Base-by-base conservation (phyloP, 2,113 vertebrate genomes). In the Rhombomys opimus region DNA sequence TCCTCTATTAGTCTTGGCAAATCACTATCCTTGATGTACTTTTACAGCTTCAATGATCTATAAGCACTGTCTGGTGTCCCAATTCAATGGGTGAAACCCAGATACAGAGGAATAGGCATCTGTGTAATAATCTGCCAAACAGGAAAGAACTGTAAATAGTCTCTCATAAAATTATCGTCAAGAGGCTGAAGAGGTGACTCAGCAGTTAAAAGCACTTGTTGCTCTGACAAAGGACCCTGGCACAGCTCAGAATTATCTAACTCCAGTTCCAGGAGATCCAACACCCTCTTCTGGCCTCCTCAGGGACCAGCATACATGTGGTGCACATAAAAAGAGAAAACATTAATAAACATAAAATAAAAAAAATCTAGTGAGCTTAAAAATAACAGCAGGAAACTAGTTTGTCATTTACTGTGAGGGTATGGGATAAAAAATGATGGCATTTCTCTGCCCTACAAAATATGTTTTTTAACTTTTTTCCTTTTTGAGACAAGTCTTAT, bases 371-470 rank as follows among this genome's bases (percentile, higher is more conserved):
- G 52, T 95, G 70, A 78, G 38, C 38, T n/a, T 59, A 81, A 63
- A 87, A 67, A 95, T 68, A 97, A 93, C 17, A 80, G 72, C 89
- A 96, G 96, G 90, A 97, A 96, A 93, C 91, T 95, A 97, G 90
- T 93, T 97, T 57, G 88, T 73, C 96, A 95, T 89, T 85, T 96
- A 81, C 68, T 0, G 14, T 18, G 41, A 73, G 5, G 18, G 76
- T 32, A 90, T 87, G 86, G 90, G 63, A 25, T 25, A 90, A 72
- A 90, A 18, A 81, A 96, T 91, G 82, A 90, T n/a, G 9, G 63
- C 91, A 93, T 25, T 84, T 85, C 61, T 23, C 81, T 90, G 23
- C 27, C 67, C 63, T 70, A 76, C 81, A 89, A 95, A 97, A 87
- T 95, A 93, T 50, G 65, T 1, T n/a, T 73, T 57, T 59, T 93